Evolutionary conservation across 2,888 invertebrate genomes (phyloP).

Genomic region (Amiota communis): DNA sequence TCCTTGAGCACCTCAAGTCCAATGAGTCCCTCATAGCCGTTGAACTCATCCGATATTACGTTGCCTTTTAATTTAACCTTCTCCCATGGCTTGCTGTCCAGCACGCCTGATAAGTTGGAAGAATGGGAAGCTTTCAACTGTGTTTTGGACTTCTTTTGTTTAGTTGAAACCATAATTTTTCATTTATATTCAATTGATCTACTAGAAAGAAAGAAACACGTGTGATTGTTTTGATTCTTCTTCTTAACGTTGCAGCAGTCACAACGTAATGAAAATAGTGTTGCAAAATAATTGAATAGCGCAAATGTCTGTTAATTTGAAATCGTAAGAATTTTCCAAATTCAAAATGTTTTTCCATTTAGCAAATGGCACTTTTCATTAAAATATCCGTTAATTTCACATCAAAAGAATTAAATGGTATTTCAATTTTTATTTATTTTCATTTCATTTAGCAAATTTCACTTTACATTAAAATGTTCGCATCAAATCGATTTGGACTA

Average conservation of each 20-base stretch:
- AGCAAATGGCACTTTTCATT: too few species aligned
- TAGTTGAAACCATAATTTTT: constrained; percentile 17
- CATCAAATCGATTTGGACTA: constrained; percentile 14
- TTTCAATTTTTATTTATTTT: constrained; percentile 6
- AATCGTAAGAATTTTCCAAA: too few species aligned
- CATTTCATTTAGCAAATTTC: constrained; percentile 9
- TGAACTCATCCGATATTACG: constrained; percentile 72
- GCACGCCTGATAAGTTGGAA: constrained; percentile 2
- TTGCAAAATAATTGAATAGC: background rate
- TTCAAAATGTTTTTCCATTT: too few species aligned
- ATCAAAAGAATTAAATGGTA: background rate
- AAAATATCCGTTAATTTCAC: background rate
- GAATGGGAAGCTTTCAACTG: background rate
- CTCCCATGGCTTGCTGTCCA: constrained; percentile 74
- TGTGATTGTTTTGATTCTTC: constrained; percentile 12
- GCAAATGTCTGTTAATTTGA: too few species aligned
- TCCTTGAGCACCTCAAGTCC: constrained; percentile 85
- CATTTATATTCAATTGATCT: background rate
- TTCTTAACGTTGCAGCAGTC: background rate
- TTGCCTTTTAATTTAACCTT: constrained; percentile 79
- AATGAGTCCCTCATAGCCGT: constrained; percentile 79
- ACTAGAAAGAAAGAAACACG: background rate
- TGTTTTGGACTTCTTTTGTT: background rate
- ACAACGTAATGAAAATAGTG: background rate
- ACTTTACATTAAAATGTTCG: constrained; percentile 12